These are phyloP conservation scores for Zaprionus taronus DNA, from an alignment of 1,140 invertebrate genomes.

Conservation along the genomic window DNA sequence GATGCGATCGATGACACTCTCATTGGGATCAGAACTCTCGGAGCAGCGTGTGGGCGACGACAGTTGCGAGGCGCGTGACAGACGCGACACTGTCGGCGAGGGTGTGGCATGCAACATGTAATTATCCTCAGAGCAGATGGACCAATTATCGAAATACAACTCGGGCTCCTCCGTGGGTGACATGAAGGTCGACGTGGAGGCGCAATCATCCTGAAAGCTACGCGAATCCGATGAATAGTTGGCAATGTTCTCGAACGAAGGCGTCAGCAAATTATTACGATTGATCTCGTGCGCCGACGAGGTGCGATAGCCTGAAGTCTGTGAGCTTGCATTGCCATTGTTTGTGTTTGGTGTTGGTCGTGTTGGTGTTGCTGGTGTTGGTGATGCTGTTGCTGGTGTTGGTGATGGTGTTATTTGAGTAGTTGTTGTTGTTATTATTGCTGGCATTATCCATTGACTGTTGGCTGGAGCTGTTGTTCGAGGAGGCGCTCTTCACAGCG, in stretches of 20 bases:
- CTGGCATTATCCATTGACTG: slow-evolving; percentile 69
- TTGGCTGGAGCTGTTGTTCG: slow-evolving; percentile 72
- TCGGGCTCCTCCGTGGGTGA: slow-evolving; percentile 87
- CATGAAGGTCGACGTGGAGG: slow-evolving; percentile 84
- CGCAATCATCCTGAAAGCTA: slow-evolving; percentile 81
- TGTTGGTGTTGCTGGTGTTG: background rate
- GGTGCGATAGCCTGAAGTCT: slow-evolving; percentile 80
- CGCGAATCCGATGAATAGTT: slow-evolving; percentile 83
- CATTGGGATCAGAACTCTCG: slow-evolving; percentile 85
- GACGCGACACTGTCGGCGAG: slow-evolving; percentile 85
- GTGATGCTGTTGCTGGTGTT: slow-evolving; percentile 77
- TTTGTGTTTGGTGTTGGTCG: slow-evolving; percentile 68
- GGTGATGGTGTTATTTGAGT: slow-evolving; percentile 55
- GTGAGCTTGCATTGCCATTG: slow-evolving; percentile 73
- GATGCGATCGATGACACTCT: slow-evolving; percentile 93
- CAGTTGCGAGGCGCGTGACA: slow-evolving; percentile 84
- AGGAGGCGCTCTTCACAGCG: slow-evolving; percentile 69
- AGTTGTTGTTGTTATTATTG: slow-evolving; percentile 77
- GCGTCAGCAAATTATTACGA: slow-evolving; percentile 79
- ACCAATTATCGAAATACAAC: slow-evolving; percentile 89
- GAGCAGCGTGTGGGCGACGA: slow-evolving; percentile 78
- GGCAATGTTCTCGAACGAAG: slow-evolving; percentile 81
- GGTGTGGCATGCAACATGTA: slow-evolving; percentile 78
- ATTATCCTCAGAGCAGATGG: slow-evolving; percentile 87
- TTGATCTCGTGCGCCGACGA: slow-evolving; percentile 85